A percentile compares a stretch with the other conserved stretches of the same genome.
These are phyloP conservation scores for Columba guinea DNA, from an alignment of 2,797 vertebrate species.

Conservation along the genomic window DNA sequence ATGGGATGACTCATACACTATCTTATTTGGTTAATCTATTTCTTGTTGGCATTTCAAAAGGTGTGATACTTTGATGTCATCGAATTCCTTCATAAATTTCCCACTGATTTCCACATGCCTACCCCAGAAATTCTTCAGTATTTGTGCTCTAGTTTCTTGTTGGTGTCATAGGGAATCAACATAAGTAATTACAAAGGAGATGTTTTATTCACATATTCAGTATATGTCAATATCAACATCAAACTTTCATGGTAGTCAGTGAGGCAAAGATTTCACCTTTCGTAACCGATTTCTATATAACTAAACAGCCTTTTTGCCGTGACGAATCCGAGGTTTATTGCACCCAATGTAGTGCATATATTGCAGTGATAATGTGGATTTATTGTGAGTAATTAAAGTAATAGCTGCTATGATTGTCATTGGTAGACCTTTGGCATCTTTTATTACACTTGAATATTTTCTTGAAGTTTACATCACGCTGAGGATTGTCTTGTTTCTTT, in stretches of 20 bases:
- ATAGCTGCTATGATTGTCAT: not conserved
- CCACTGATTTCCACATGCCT: not conserved
- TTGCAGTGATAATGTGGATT: not conserved
- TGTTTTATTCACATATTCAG: not conserved
- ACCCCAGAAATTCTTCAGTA: not conserved
- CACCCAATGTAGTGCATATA: too few relatives aligned
- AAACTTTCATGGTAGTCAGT: not conserved
- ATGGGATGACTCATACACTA: too few relatives aligned
- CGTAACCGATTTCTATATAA: fast-evolving
- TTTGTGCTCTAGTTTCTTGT: not conserved
- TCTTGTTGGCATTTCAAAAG: not conserved
- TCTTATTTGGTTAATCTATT: not conserved
- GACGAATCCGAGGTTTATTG: not conserved
- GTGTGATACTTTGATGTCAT: not conserved
- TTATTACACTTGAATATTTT: constrained; percentile 37
- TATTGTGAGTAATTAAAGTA: constrained; percentile 3
- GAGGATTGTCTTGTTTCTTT: constrained; percentile 56
- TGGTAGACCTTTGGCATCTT: constrained; percentile 4
- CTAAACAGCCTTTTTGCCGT: not conserved
- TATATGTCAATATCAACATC: too few relatives aligned
- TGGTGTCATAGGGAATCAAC: not conserved
- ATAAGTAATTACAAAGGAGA: not conserved
- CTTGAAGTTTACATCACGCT: constrained; percentile 7
- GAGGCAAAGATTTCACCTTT: not conserved
- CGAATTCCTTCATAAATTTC: not conserved